Base-by-base conservation (phyloP, 2,888 invertebrate genomes). In the Ceramica pisi region DNA sequence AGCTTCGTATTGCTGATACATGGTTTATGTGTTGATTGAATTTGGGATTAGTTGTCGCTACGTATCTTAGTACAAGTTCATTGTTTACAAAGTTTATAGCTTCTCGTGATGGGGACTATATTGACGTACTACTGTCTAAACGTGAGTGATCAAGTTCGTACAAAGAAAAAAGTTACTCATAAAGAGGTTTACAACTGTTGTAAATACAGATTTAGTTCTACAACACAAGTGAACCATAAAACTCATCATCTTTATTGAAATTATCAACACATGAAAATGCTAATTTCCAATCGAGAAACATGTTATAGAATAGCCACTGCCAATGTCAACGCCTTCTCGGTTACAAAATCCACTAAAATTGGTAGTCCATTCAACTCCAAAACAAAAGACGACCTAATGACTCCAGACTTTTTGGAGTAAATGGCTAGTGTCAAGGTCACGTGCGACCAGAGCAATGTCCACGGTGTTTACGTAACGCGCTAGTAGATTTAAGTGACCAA, bases 361-460 rank as follows among this genome's bases (percentile, higher is more conserved):
- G 44, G 66, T n/a, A 14, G 44, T 23, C 68, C 26, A 78, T 75
- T 67, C 41, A 66, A 56, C 19, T 12, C 55, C 21, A 19, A 31
- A 74, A 78, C 80, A 79, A 78, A 57, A 67, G 61, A 8, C 26
- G 21, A 48, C 55, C 57, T 48, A 73, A 64, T 74, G 74, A 64
- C 50, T 55, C 44, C 7, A 50, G 31, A 66, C 51, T 56, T 79
- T 78, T 79, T 71, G 48, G 63, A 67, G 57, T 71, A 56, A 80
- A 35, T 67, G 69, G 71, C 51, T 80, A 81, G 46, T 84, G 83
- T 75, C 83, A 84, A 83, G 83, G 83, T 75, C 73, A 55, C 61
- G 41, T 70, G 67, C 53, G 46, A 57, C 21, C 14, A 2, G 16
- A 38, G 7, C 55, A 67, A 68, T 38, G 65, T 23, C 60, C 60